Base-by-base conservation (phyloP, 2,888 invertebrate genomes). In the Euzophera pinguis region DNA sequence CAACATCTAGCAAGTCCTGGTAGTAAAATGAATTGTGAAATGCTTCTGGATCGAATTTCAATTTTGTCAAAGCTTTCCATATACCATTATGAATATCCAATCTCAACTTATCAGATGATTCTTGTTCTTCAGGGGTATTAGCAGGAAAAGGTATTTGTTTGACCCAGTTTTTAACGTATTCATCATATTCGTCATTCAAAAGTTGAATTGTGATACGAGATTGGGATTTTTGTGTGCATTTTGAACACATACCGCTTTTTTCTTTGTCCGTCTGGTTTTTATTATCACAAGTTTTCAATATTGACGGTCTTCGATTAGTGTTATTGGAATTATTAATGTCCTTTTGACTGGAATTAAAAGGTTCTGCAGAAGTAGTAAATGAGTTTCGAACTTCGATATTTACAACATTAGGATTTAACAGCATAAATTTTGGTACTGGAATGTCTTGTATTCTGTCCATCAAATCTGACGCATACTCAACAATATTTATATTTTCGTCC, bases 1-100 rank as follows among this genome's bases (percentile, higher is more conserved):
- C 84, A 37, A 81, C 72, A 42, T 81, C 82, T 17, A 89, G 65
- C 2, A 72, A 57, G 53, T 84, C 81, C 64, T 81, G 74, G 47
- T 71, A 82, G 50, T 74, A 69, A 58, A 78, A 77, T 3, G 65
- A 63, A 53, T 85, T 76, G 6, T 59, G 38, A 50, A 72, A 64
- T 32, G 64, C 63, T 1, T 59, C 63, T 1, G 77, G 78, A 35
- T 79, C 70, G 59, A 74, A 67, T 62, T 77, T 75, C 6, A 82
- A 45, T 60, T 79, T 81, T 0, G 71, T 71, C 1, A 83, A 61
- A 9, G 65, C 65, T 69, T 80, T 75, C 75, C 76, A 80, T 32
- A 82, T 60, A 0, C 78, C 77, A 48, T 79, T 78, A 32, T 72
- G 71, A 3, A 86, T 60, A 0, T 70, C 73, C n/a, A 66, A 32